A percentile compares a stretch with the other conserved stretches of the same genome.
These are phyloP conservation scores for Mythimna albipuncta DNA, from an alignment of 2,888 invertebrate genomes.

Conservation along the genomic window DNA sequence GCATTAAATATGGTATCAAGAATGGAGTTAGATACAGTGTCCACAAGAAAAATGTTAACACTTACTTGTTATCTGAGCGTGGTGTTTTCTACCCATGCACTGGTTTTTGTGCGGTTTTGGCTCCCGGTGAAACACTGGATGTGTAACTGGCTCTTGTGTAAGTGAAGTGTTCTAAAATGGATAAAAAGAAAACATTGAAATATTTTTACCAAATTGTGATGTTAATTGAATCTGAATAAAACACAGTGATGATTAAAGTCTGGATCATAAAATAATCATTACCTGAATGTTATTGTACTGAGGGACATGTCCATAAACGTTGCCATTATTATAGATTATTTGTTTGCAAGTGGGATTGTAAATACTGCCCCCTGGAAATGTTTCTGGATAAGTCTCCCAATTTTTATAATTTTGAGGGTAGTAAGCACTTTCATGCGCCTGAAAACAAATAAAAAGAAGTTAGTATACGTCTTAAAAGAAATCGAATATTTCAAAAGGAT, in stretches of 20 bases:
- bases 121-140: constrained; percentile 26
- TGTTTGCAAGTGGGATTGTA: not conserved
- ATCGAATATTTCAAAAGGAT: no score
- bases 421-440: constrained; percentile 2
- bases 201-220: not conserved
- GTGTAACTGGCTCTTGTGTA: constrained; percentile 19
- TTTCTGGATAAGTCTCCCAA: not conserved
- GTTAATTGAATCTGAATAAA: not conserved
- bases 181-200: not conserved
- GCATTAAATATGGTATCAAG: not conserved
- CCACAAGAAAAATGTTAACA: constrained; percentile 8
- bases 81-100: constrained; percentile 47
- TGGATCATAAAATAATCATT: not conserved
- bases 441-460: constrained; percentile 22
- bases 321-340: not conserved
- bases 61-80: constrained; percentile 67
- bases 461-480: not conserved
- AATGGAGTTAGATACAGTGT: not conserved
- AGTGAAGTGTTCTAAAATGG: constrained; percentile 41
- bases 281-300: constrained; percentile 25
- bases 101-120: constrained; percentile 12
- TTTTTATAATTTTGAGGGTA: not conserved
- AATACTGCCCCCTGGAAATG: not conserved
- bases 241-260: not conserved
- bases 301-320: constrained; percentile 1